Evolutionary conservation across 2,113 vertebrate species (phyloP), one percentile per base, ranked within the genome.

Genomic region (Melanerpes formicivorus): DNA sequence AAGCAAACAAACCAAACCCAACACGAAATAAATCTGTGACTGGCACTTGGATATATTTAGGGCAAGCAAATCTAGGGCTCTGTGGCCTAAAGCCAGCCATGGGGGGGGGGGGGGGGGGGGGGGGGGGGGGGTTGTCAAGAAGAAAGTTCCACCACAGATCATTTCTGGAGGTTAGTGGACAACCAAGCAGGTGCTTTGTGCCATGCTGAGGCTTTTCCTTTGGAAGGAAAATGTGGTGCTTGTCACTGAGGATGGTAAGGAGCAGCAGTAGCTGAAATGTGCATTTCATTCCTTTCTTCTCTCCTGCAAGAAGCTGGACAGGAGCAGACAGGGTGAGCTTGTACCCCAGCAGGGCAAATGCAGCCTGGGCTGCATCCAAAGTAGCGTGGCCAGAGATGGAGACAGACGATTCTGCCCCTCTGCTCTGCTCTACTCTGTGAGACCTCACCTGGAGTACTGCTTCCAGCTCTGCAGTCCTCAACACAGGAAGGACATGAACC

Each of bases 11-110:
- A 18, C 48, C 48, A 52, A 52, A 12, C 22, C 50, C 22, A 9
- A 13, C 23, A 14, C 29, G 27, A 72, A 84, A 81, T 30, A 64
- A 74, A 91, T 58, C 69, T 50, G 27, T 40, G 58, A 52, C 32
- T 58, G 60, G 16, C 44, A 77, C 82, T 94, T 90, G 67, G n/a
- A 63, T 83, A 42, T 77, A 80, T 66, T 94, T 85, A 94, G 94
- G 25, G 60, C 72, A 80, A 75, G 50, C 54, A 86, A 71, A 78
- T 67, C 58, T 90, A 62, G 75, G 75, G 70, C 18, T 78, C 34
- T 5, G 4, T 50, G 88, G 73, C 73, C 29, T 30, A 80, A 67
- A 67, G 62, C 52, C 84, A 87, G 10, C 19, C 37, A 34, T 27
- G 11, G 63, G 37, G 40, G 63, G 32, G 17, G 30, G 34, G 34